A percentile compares a stretch with the other conserved stretches of the same genome.
These are phyloP conservation scores for Drosophila meridiana DNA, from an alignment of 2,888 invertebrate genomes.

Conservation along the genomic window DNA sequence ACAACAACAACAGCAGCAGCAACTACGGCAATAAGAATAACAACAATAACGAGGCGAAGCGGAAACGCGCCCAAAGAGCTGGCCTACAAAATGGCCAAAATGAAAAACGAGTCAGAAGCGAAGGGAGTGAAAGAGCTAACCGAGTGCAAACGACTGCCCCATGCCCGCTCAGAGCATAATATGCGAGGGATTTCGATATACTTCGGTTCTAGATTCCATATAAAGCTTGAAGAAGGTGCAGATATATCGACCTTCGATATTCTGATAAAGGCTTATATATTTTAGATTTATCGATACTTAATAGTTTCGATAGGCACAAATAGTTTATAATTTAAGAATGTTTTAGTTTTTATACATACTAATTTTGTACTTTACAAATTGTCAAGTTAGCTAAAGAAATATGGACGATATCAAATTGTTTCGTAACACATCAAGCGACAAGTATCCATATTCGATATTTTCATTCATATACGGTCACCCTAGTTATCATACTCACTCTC, in stretches of 20 bases:
- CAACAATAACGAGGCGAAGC: constrained; percentile 33
- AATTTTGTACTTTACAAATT: no score
- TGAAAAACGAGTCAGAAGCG: constrained; percentile 23
- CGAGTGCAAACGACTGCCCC: neutral
- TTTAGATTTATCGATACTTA: neutral
- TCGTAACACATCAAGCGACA: no score
- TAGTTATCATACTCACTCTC: no score
- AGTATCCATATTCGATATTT: no score
- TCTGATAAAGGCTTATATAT: neutral
- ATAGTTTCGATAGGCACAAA: no score
- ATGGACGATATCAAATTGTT: no score
- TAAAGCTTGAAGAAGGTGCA: neutral
- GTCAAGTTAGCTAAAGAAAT: no score
- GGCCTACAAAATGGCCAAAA: constrained; percentile 52
- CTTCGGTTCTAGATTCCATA: neutral
- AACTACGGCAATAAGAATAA: constrained; percentile 5
- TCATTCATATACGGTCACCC: neutral
- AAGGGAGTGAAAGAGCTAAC: neutral
- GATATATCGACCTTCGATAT: neutral
- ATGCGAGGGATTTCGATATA: neutral
- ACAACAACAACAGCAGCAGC: constrained; percentile 8
- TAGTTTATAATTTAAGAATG: no score
- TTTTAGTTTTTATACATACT: no score
- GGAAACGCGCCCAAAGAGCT: constrained; percentile 40
- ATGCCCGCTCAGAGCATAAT: neutral